A percentile compares a stretch with the other conserved stretches of the same genome.
Evolutionary conservation across 2,797 vertebrate species (phyloP).

Genomic region (Basileuterus tristriatus): DNA sequence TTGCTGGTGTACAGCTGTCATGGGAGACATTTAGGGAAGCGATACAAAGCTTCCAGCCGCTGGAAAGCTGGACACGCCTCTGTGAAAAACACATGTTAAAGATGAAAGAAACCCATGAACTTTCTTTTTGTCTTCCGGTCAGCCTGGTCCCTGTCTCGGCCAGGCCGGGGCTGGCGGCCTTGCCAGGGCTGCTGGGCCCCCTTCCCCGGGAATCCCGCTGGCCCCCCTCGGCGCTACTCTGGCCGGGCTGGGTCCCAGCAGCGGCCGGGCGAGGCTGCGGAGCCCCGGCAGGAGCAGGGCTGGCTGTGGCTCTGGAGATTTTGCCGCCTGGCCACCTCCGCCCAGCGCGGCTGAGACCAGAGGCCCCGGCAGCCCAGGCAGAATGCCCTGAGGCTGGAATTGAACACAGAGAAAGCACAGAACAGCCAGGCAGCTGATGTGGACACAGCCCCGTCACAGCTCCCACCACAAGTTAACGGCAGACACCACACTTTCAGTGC

Average conservation of each 20-base stretch:
- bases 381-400: not conserved
- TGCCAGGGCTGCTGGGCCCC: not conserved
- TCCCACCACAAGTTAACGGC: not conserved
- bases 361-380: not conserved
- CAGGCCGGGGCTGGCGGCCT: not conserved
- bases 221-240: too few relatives aligned
- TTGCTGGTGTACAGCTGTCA: fast-evolving
- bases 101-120: not conserved
- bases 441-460: not conserved
- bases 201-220: not conserved
- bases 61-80: not conserved
- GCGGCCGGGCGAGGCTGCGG: not conserved
- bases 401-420: not conserved
- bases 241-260: not conserved
- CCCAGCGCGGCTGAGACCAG: not conserved
- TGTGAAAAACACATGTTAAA: not conserved
- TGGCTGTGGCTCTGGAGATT: too few relatives aligned
- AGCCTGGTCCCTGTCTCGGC: not conserved
- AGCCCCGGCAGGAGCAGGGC: not conserved
- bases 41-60: not conserved
- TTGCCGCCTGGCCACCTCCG: not conserved
- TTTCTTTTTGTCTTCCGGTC: not conserved
- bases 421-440: not conserved
- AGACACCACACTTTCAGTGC: not conserved
- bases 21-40: not conserved